Base-by-base conservation (phyloP, 2,888 invertebrate genomes). In the Tuta absoluta region DNA sequence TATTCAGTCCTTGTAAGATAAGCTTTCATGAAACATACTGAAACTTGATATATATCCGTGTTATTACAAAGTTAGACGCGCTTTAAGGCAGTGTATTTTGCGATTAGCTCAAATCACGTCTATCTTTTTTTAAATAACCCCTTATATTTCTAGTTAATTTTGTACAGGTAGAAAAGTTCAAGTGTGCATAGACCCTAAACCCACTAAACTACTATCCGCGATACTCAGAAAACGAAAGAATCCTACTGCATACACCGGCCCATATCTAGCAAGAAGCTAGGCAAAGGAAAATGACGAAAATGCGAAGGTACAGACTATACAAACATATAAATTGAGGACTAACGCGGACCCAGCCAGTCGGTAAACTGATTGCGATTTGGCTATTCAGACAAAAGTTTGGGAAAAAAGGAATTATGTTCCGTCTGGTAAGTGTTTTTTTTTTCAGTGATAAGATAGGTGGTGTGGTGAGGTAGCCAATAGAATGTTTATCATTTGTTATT, bases 351-450 rank as follows among this genome's bases (percentile, higher is more conserved):
- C 53, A 8, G 38, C 3, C 62, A 64, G 65, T 65, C 62, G 19
- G 45, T 23, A 53, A 48, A 11, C 61, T 37, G 65, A 56, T 67
- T 14, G 67, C 66, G 67, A 68, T 71, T 72, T 62, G 69, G 67
- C 48, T 67, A 71, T 72, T 69, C 67, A 66, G 19, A 70, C 51
- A 73, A 69, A 71, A 68, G 69, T 71, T 68, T 66, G 59, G 59
- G 66, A 66, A 62, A 65, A 67, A 38, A 72, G 59, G 61, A 53
- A 75, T 76, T 73, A 86, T 86, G 84, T 79, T 73, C 68, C 74
- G 75, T 48, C 72, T 81, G 80, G 85, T 86, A 65, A 86, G 84
- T 81, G 21, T 8, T 14, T 14, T 7, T 53, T n/a, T 53, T 28
- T 53, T 2, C 2, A 17, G n/a, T 45, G 45, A 45, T 45, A 45